Percentiles rank a stretch among this genome's conserved stretches.
Conservation (phyloP, 1,140 invertebrate genomes). For the Musca vetustissima region DNA sequence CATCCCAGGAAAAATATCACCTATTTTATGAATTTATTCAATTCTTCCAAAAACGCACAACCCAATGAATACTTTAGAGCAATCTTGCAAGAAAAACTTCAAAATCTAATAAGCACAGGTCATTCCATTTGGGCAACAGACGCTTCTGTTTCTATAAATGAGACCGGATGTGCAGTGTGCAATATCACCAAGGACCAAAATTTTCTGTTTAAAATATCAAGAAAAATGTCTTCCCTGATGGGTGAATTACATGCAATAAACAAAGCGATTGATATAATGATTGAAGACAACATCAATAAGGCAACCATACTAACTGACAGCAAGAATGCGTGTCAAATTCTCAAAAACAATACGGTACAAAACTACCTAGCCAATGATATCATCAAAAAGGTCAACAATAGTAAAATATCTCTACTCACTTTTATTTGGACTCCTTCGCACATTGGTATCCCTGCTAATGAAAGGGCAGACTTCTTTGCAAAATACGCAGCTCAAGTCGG, state of each 20-base stretch:
- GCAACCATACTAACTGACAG: not conserved
- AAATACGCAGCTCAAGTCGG: not conserved
- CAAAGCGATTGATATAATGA: no score
- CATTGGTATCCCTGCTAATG: not conserved
- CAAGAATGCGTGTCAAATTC: not conserved
- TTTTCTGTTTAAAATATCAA: not conserved
- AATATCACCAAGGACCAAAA: not conserved
- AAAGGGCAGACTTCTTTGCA: not conserved
- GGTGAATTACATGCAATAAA: no score
- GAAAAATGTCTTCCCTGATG: not conserved
- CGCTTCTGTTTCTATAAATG: not conserved
- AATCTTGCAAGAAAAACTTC: not conserved
- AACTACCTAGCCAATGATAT: not conserved
- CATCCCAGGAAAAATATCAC: not conserved
- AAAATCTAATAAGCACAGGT: not conserved
- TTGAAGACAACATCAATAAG: no score
- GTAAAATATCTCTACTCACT: not conserved
- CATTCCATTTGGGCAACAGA: not conserved
- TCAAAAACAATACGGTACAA: not conserved
- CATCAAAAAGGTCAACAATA: not conserved
- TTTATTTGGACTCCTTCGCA: not conserved
- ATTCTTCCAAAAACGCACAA: not conserved
- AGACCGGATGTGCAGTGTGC: not conserved
- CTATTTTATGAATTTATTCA: not conserved
- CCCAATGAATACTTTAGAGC: not conserved